Conservation (phyloP, 2,797 vertebrate species). For the Gymnothorax reevesii region DNA sequence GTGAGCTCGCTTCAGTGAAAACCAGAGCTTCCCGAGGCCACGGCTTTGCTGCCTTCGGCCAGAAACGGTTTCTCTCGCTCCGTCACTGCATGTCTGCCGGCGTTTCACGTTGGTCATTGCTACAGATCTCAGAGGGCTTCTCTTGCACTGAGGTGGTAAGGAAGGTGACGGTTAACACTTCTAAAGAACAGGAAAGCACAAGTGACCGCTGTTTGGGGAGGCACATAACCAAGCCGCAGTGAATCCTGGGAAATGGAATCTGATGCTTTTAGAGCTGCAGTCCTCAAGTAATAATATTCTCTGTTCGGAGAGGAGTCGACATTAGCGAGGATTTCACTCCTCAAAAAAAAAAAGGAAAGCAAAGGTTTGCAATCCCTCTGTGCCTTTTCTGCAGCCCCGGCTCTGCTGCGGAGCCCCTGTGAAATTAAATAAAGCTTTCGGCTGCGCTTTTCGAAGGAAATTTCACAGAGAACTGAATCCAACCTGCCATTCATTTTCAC, state of each 20-base stretch:
- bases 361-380: neutral
- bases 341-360: neutral
- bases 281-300: neutral
- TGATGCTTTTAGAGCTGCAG: constrained; percentile 17
- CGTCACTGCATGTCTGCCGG: constrained; percentile 11
- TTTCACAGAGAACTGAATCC: neutral
- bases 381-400: neutral
- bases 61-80: neutral
- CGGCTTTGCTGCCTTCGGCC: neutral
- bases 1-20: constrained; percentile 6
- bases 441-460: neutral
- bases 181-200: no score
- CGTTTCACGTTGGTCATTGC: neutral
- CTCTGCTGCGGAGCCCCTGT: neutral
- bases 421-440: neutral
- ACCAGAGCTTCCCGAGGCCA: neutral
- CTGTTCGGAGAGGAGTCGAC: neutral
- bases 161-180: no score
- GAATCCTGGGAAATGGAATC: neutral
- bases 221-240: neutral
- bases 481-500: neutral
- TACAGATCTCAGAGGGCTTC: no score
- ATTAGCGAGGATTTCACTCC: neutral
- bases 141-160: no score
- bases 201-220: no score